Evolutionary conservation across 2,113 vertebrate species (phyloP), one percentile per base, ranked within the genome.

Genomic region (Chunga burmeisteri): DNA sequence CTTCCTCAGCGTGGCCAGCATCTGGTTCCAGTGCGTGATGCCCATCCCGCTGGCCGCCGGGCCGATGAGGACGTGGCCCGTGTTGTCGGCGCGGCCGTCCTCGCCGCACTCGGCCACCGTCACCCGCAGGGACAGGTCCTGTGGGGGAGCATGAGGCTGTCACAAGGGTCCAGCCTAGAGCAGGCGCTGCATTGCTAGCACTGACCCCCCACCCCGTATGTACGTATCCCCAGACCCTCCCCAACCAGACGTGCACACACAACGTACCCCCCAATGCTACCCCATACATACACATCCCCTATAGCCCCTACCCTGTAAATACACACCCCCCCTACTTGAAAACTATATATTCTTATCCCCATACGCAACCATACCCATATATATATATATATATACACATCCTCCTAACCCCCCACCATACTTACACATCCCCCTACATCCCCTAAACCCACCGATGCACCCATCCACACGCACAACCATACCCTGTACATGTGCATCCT

Each of bases 21-120:
- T 99, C 98, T 99, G 99, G 98, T 99, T 99, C 99, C 99, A 99
- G 97, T 99, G 99, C 16, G 99, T 99, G 98, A 98, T 99, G 53
- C 99, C 99, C 99, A 99, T 99, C 20, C 99, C 99, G 1, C 99
- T 98, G 96, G 99, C 98, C 1, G 99, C 94, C 0, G 99, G 99
- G 27, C 99, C 99, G 25, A 99, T 99, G 92, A 99, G 99, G 91
- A 99, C 99, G 1, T 99, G 99, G 88, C 99, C 99, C 16, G 99
- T 97, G 94, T 99, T 99, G 96, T 99, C 99, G 3, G 99, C 98
- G 4, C 97, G 98, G 18, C 99, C 98, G 2, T 99, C 99, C 5
- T 99, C 99, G 9, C 99, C 98, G 62, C 98, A 98, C 97, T 99
- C 99, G 1, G 99, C 99, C 92, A 99, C 99, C 0, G 99, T 99